Percentiles rank a stretch among this genome's conserved stretches.
Evolutionary conservation across 2,888 invertebrate genomes (phyloP).

Genomic region (Oxyteleia sp.): DNA sequence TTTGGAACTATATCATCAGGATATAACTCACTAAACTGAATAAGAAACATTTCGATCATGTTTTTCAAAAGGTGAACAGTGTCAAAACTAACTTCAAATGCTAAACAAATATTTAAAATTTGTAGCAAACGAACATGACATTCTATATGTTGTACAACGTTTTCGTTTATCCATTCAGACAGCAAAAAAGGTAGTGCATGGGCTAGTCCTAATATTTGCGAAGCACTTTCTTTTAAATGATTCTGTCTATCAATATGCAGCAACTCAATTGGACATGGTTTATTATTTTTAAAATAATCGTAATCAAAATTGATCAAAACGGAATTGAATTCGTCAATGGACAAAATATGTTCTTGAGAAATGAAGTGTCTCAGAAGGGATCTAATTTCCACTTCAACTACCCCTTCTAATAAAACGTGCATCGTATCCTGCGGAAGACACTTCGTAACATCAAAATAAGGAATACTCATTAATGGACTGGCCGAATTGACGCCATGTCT

Average conservation of each 20-base stretch:
- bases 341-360: neutral
- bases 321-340: slow-evolving; percentile 6
- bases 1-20: slow-evolving; percentile 56
- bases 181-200: slow-evolving; percentile 27
- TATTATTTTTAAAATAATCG: slow-evolving; percentile 61
- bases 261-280: slow-evolving; percentile 39
- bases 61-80: slow-evolving; percentile 2
- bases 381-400: slow-evolving; percentile 7
- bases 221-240: slow-evolving; percentile 60
- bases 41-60: slow-evolving; percentile 9
- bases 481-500: slow-evolving; percentile 5
- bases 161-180: slow-evolving; percentile 9
- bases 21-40: slow-evolving; percentile 35
- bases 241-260: slow-evolving; percentile 20
- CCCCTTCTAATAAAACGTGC: slow-evolving; percentile 24
- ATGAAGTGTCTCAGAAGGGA: neutral
- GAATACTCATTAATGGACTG: neutral
- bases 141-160: neutral
- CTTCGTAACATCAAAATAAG: slow-evolving; percentile 10
- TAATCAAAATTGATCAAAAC: slow-evolving; percentile 51
- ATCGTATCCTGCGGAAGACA: slow-evolving; percentile 25
- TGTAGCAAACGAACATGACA: slow-evolving; percentile 17
- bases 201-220: slow-evolving; percentile 28
- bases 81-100: slow-evolving; percentile 5
- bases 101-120: slow-evolving; percentile 34